A percentile compares a stretch with the other conserved stretches of the same genome.
Conservation (phyloP, 2,113 vertebrate genomes). For the Trematocara macrostoma region DNA sequence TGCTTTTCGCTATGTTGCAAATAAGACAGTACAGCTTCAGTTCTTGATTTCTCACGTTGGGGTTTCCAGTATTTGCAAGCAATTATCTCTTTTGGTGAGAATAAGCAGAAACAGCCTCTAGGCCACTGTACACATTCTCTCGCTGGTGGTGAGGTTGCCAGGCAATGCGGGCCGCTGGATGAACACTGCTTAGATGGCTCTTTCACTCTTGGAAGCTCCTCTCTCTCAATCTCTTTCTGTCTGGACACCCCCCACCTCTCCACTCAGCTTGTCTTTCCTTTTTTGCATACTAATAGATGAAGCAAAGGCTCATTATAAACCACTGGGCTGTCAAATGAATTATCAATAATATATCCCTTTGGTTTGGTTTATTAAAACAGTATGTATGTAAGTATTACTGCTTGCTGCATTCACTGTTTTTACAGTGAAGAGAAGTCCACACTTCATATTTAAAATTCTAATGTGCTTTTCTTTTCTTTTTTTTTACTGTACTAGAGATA, state of each 20-base stretch:
- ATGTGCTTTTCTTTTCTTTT: neutral
- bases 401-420: neutral
- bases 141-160: conserved; percentile 58
- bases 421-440: neutral
- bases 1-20: neutral
- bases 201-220: neutral
- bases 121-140: conserved; percentile 61
- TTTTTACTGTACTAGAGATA: neutral
- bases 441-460: neutral
- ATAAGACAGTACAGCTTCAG: neutral
- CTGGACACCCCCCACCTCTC: conserved; percentile 10
- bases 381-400: conserved; percentile 11
- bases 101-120: conserved; percentile 31
- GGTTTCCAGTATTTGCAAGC: conserved; percentile 13
- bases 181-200: conserved; percentile 24
- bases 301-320: conserved; percentile 41
- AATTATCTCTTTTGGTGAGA: conserved; percentile 26
- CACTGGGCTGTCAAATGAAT: conserved; percentile 30
- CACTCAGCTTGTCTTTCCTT: conserved; percentile 26
- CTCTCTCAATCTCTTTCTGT: conserved; percentile 30
- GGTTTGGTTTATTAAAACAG: neutral
- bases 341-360: conserved; percentile 32
- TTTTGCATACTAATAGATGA: conserved; percentile 66
- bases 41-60: neutral
- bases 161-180: conserved; percentile 51